Percentiles rank a stretch among this genome's conserved stretches.
phyloP scores from a whole-genome alignment of 2,888 invertebrate species.

The Ornithoptera priamus region DNA sequence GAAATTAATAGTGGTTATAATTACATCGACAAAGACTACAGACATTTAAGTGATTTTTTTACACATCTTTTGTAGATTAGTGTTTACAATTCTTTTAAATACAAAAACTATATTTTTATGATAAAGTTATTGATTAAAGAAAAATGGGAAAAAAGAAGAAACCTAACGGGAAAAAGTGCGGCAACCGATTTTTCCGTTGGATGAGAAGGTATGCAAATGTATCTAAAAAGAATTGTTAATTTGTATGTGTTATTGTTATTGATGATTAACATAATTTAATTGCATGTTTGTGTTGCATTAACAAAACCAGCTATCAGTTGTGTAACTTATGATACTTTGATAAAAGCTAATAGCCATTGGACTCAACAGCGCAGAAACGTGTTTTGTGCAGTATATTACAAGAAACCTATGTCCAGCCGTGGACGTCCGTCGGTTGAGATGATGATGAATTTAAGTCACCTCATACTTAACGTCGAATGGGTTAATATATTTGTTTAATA shows the following conservation, averaged over 20 bases:
- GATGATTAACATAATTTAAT: slow-evolving; percentile 1
- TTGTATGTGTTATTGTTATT: not conserved
- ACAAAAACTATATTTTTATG: not conserved
- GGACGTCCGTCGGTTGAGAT: too few relatives aligned
- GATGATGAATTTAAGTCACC: too few relatives aligned
- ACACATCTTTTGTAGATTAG: not conserved
- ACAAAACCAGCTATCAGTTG: not conserved
- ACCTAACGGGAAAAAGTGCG: slow-evolving; percentile 62
- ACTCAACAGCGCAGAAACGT: too few relatives aligned
- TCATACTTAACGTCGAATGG: too few relatives aligned
- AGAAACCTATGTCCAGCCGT: too few relatives aligned
- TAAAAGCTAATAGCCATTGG: too few relatives aligned
- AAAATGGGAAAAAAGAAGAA: slow-evolving; percentile 77
- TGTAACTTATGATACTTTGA: not conserved
- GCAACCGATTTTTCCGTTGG: slow-evolving; percentile 74
- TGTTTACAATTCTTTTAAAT: not conserved
- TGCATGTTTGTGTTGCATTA: slow-evolving; percentile 11
- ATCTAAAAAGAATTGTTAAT: slow-evolving; percentile 8
- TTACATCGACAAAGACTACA: not conserved
- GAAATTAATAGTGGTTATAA: slow-evolving; percentile 24
- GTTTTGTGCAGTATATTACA: too few relatives aligned
- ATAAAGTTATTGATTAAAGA: slow-evolving; percentile 28
- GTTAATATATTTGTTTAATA: too few relatives aligned
- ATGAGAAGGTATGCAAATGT: slow-evolving; percentile 63
- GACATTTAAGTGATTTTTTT: not conserved